phyloP scores from a whole-genome alignment of 2,888 invertebrate genomes.

The Diaprepes abbreviatus region DNA sequence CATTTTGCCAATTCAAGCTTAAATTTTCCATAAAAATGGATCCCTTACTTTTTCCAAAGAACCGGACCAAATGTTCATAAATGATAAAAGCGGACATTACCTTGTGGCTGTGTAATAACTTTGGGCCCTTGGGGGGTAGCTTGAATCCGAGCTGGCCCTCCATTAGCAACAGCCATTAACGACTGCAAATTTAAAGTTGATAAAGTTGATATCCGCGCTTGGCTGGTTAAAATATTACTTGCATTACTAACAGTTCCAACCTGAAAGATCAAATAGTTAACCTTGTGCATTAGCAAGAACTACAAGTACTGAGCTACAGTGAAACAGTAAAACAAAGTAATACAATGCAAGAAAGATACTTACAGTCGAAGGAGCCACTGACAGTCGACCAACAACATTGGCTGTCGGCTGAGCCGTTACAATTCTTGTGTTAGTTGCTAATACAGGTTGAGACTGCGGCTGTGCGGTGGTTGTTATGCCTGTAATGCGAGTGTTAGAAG shows the following conservation, averaged over 20 bases:
- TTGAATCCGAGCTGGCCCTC: constrained; percentile 59
- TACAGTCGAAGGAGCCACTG: constrained; percentile 42
- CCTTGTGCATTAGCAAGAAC: too few species aligned
- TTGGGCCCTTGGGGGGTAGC: constrained; percentile 63
- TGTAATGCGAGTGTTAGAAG: constrained; percentile 26
- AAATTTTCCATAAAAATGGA: too few species aligned
- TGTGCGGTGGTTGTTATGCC: neutral
- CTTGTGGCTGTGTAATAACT: constrained; percentile 66
- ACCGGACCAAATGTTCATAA: too few species aligned
- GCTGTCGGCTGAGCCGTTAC: constrained; percentile 31
- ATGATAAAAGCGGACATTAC: too few species aligned
- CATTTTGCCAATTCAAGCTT: too few species aligned
- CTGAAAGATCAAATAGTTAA: too few species aligned
- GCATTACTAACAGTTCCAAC: constrained; percentile 24
- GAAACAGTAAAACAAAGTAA: too few species aligned
- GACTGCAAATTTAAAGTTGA: constrained; percentile 63
- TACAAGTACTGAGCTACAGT: too few species aligned
- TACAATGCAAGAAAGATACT: constrained; percentile 1
- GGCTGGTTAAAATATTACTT: constrained; percentile 39
- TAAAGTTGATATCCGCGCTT: constrained; percentile 49
- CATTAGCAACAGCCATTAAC: constrained; percentile 62
- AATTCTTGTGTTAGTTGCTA: constrained; percentile 20
- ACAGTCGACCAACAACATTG: constrained; percentile 39
- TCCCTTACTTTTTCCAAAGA: too few species aligned
- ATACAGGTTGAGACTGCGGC: constrained; percentile 28